phyloP scores from a whole-genome alignment of 37 sponge, comb jelly and placozoan species.

The Hormiphora californensis region DNA sequence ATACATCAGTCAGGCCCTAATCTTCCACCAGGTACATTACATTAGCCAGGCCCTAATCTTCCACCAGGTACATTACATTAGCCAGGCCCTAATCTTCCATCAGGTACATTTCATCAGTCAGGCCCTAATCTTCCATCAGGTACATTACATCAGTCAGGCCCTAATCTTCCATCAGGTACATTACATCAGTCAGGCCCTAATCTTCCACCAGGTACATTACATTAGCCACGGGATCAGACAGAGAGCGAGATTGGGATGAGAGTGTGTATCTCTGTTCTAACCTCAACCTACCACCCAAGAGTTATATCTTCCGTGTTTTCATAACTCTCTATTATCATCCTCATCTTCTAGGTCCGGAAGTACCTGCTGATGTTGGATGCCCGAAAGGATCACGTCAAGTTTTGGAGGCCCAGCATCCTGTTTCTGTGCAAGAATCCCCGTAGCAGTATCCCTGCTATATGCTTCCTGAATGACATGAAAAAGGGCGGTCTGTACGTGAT shows the following conservation, averaged over 20 bases:
- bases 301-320: too few relatives aligned
- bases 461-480: conserved; percentile 94
- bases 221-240: too few relatives aligned
- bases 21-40: conserved; percentile 92
- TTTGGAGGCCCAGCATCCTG: conserved; percentile 93
- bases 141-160: conserved; percentile 85
- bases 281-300: too few relatives aligned
- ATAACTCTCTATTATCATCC: background rate
- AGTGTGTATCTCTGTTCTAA: background rate
- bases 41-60: conserved; percentile 94
- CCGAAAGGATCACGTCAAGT: conserved; percentile 92
- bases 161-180: conserved; percentile 98
- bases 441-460: conserved; percentile 67
- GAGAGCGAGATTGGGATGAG: too few relatives aligned
- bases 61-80: conserved; percentile 98
- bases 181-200: conserved; percentile 92
- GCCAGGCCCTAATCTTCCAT: conserved; percentile 97
- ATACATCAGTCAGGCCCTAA: conserved; percentile 96
- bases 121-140: conserved; percentile 96
- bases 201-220: conserved; percentile 78
- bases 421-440: conserved; percentile 88
- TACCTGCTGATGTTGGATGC: conserved; percentile 90
- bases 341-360: conserved; percentile 78
- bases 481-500: conserved; percentile 68
- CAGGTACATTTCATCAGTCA: conserved; percentile 91